Conservation (phyloP, 2,888 invertebrate species). For the Cheilosia grossa region DNA sequence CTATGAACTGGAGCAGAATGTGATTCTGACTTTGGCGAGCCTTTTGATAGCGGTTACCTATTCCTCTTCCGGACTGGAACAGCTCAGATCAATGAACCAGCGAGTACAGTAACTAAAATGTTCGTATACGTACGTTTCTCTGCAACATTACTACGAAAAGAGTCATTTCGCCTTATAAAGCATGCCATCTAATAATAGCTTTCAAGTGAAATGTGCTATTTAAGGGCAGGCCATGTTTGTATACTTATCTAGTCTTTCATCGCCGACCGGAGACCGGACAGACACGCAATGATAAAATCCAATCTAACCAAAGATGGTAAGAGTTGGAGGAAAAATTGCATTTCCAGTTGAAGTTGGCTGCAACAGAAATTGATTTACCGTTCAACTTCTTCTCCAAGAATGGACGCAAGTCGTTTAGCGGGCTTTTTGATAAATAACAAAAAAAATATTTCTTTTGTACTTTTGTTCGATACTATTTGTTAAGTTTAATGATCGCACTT, state of each 20-base stretch:
- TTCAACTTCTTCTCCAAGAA: conserved; percentile 28
- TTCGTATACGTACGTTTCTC: background rate
- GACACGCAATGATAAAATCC: conserved; percentile 38
- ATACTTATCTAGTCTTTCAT: conserved; percentile 12
- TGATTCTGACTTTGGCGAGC: background rate
- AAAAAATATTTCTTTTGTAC: background rate
- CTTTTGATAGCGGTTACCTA: background rate
- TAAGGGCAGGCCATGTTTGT: conserved; percentile 55
- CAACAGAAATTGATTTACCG: background rate
- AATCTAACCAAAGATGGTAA: conserved; percentile 13
- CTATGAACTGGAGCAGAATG: conserved; percentile 22
- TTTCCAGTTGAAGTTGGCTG: conserved; percentile 12
- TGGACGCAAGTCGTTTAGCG: conserved; percentile 24
- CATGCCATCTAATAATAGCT: conserved; percentile 33
- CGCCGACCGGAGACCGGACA: conserved; percentile 51
- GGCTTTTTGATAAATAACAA: background rate
- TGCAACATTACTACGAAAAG: conserved; percentile 26
- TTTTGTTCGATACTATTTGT: conserved; percentile 1
- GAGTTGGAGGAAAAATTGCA: conserved; percentile 3
- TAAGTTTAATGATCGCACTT: conserved; percentile 16
- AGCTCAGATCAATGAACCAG: conserved; percentile 39
- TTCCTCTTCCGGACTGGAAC: conserved; percentile 9
- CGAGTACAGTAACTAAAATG: background rate
- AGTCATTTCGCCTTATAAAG: conserved; percentile 1
- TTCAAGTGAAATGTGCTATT: conserved; percentile 52